phyloP scores from a whole-genome alignment of 2,888 invertebrate genomes.

The Sesamia inferens region DNA sequence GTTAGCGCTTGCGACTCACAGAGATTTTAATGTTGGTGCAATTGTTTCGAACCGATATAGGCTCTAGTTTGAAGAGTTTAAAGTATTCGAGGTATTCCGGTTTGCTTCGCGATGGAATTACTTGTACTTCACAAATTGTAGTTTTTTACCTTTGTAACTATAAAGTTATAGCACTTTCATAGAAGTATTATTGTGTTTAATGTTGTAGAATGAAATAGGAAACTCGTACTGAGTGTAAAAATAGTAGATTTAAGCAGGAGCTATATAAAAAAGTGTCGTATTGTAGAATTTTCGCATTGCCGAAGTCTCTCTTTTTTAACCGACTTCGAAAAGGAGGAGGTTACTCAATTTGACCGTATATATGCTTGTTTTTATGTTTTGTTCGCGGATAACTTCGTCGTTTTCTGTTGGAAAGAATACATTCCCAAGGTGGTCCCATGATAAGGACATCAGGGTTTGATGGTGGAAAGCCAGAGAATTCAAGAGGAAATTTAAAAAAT shows the following conservation, averaged over 20 bases:
- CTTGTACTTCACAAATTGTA: background rate
- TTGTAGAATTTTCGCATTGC: background rate
- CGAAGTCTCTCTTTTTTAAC: background rate
- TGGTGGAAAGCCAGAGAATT: too few species aligned
- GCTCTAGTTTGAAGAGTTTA: slow-evolving; percentile 7
- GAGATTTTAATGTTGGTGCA: slow-evolving; percentile 38
- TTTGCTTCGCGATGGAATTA: slow-evolving; percentile 13
- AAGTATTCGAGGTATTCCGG: slow-evolving; percentile 9
- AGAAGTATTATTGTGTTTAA: background rate
- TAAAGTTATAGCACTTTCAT: background rate
- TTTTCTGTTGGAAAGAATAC: too few species aligned
- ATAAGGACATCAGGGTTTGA: too few species aligned
- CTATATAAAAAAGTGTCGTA: background rate
- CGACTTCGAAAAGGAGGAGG: too few species aligned
- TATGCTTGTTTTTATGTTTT: too few species aligned
- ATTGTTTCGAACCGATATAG: slow-evolving; percentile 18
- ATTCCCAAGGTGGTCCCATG: too few species aligned
- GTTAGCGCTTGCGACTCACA: slow-evolving; percentile 18
- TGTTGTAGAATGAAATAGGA: background rate
- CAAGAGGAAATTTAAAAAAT: too few species aligned
- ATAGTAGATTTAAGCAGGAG: background rate
- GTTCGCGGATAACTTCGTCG: too few species aligned
- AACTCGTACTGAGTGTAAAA: background rate
- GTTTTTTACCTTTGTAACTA: background rate
- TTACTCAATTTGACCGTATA: too few species aligned